Evolutionary conservation across 2,797 vertebrate genomes (phyloP), one percentile per base, ranked within the genome.

Genomic region (Gymnocypris eckloni): DNA sequence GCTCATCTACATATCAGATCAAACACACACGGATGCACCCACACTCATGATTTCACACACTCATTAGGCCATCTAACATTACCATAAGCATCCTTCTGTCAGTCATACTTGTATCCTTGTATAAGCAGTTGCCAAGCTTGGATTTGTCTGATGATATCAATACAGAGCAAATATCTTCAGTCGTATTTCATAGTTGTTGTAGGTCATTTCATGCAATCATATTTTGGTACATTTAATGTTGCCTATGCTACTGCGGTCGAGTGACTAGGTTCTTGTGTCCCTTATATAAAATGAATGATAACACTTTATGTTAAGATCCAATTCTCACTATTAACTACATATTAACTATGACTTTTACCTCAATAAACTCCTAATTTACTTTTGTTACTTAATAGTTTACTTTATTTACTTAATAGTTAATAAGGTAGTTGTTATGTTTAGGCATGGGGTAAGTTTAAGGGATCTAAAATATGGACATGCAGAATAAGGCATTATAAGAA

Each of bases 1-100:
- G 76, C 66, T 70, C 41, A 80, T 80, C 48, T 54, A 39, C 79
- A 81, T 70, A 70, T 52, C 20, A 81, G 69, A 83, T 83, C n/a
- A 64, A 50, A 50, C 79, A 12, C 61, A 45, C 37, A 61, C 6
- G 4, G 11, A 45, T 48, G 33, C 5, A 56, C 48, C 16, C 28
- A 71, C 15, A 43, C 33, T 45, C 4, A 25, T 45, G n/a, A 52
- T 41, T 56, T 82, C 50, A 43, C 80, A 43, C n/a, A 20, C 80
- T 59, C 22, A 82, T 72, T 56, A 82, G 39, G 10, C 67, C 37
- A 28, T 56, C 67, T 71, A 82, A 71, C n/a, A 56, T 41, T 13
- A 72, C 52, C 50, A 82, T 41, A 54, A 28, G 37, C 67, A 71
- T 16, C 13, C 22, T 54, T 81, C 48, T 18, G 22, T 81, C 79